phyloP scores from a whole-genome alignment of 1,140 invertebrate species.

The Euura saliciscinereae region DNA sequence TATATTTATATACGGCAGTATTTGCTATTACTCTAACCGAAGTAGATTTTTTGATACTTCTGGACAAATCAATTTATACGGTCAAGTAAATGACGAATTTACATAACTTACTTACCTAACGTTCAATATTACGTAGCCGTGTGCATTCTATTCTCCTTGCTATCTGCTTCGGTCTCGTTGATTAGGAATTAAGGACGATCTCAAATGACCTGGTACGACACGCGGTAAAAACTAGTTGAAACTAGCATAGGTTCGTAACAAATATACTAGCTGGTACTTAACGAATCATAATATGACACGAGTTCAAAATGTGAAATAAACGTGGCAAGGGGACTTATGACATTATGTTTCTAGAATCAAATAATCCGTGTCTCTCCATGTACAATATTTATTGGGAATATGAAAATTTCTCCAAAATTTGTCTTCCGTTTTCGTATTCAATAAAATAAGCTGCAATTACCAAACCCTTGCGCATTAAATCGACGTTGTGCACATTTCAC shows the following conservation, averaged over 20 bases:
- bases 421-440: conserved; percentile 10
- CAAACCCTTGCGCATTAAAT: conserved; percentile 11
- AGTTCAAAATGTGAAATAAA: background rate
- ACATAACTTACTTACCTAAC: too few species aligned
- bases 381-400: conserved; percentile 33
- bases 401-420: conserved; percentile 30
- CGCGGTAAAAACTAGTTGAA: conserved; percentile 2
- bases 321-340: background rate
- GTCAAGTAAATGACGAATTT: too few species aligned
- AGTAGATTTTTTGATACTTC: too few species aligned
- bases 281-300: background rate
- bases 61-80: too few species aligned
- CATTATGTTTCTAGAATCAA: background rate
- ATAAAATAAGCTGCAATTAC: conserved; percentile 13
- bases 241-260: background rate
- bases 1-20: too few species aligned
- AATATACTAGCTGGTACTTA: background rate
- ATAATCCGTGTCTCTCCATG: background rate
- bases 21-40: too few species aligned
- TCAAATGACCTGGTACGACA: background rate
- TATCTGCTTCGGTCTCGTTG: background rate
- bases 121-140: too few species aligned
- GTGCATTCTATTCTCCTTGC: too few species aligned
- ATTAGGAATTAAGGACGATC: background rate
- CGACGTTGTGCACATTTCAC: conserved; percentile 13